Conservation (phyloP, 2,797 vertebrate species). For the Myotis daubentonii region DNA sequence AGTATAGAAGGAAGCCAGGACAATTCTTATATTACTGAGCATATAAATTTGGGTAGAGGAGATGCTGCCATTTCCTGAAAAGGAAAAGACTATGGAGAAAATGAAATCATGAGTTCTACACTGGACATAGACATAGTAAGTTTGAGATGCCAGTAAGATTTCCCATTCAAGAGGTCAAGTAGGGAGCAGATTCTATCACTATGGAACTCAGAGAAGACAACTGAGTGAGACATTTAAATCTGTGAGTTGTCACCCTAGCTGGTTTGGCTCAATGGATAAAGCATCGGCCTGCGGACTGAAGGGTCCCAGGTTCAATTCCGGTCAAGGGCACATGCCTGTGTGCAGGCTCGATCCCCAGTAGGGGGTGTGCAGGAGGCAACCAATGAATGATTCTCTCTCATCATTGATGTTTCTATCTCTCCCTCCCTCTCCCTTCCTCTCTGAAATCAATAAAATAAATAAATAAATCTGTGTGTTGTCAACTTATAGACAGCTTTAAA, state of each 20-base stretch:
- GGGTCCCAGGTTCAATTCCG: no score
- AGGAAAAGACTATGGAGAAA: background rate
- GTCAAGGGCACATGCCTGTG: no score
- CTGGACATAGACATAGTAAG: background rate
- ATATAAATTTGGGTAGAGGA: background rate
- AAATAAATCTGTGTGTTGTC: background rate
- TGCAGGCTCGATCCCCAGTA: no score
- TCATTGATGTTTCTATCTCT: no score
- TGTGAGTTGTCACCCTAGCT: no score
- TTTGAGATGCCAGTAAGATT: background rate
- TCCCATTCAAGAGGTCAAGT: background rate
- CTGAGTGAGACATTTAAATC: background rate
- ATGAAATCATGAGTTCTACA: background rate
- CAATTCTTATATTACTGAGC: background rate
- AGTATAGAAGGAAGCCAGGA: background rate
- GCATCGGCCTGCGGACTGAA: no score
- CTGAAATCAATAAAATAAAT: no score
- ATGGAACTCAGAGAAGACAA: background rate
- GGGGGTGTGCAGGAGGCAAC: no score
- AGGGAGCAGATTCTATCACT: background rate
- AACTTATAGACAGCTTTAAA: background rate
- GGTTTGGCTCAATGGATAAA: no score
- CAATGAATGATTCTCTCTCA: no score
- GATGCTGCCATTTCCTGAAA: background rate
- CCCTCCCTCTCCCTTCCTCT: no score